Conservation (phyloP, 2,888 invertebrate species). For the Pristionchus entomophagus region DNA sequence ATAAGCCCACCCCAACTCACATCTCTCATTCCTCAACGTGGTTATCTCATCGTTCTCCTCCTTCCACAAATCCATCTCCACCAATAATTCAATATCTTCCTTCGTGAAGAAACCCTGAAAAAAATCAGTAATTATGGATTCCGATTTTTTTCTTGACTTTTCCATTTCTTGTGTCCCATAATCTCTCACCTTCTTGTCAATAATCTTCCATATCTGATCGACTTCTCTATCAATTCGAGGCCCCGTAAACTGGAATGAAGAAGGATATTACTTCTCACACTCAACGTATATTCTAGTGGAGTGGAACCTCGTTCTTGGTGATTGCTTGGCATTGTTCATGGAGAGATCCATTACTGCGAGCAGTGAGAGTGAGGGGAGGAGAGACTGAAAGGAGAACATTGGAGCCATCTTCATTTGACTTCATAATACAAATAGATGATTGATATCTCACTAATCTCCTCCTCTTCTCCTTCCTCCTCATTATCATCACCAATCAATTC, state of each 20-base stretch:
- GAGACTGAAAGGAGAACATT: not conserved
- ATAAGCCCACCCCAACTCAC: too few species aligned
- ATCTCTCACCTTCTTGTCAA: slow-evolving; percentile 35
- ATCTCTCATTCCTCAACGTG: not conserved
- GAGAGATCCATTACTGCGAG: not conserved
- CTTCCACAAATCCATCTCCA: not conserved
- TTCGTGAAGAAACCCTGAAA: not conserved
- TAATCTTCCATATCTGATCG: slow-evolving; percentile 22
- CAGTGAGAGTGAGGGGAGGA: slow-evolving; percentile 21
- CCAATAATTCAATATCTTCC: not conserved
- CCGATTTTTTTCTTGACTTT: too few species aligned
- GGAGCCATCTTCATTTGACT: not conserved
- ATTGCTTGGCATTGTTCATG: not conserved
- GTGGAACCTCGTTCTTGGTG: not conserved
- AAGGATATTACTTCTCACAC: not conserved
- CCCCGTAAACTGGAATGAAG: not conserved
- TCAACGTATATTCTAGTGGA: not conserved
- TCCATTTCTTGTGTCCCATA: not conserved
- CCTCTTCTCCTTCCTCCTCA: slow-evolving; percentile 11
- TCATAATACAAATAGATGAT: too few species aligned
- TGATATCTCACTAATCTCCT: not conserved
- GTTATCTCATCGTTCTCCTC: not conserved
- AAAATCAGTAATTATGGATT: not conserved
- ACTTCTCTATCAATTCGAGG: slow-evolving; percentile 14
- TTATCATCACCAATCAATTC: not conserved